phyloP scores from a whole-genome alignment of 2,888 invertebrate species.

The Flexamia atlantica region DNA sequence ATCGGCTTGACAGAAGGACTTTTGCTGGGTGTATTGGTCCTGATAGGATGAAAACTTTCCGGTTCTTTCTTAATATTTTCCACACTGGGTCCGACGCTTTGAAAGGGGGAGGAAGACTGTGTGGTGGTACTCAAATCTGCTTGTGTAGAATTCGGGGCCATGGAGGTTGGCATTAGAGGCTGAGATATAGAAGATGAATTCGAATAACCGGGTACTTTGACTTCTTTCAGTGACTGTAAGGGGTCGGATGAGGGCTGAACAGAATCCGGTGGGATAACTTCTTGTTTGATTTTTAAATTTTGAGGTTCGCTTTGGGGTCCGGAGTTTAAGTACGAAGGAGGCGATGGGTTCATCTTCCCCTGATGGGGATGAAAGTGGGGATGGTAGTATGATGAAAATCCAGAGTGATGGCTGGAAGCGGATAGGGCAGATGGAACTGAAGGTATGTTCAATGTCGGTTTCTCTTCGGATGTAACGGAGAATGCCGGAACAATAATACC shows the following conservation, averaged over 20 bases:
- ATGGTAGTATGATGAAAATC: slow-evolving; percentile 69
- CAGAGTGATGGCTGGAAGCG: slow-evolving; percentile 64
- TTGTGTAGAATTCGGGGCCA: slow-evolving; percentile 65
- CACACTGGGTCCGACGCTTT: slow-evolving; percentile 81
- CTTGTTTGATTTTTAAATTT: slow-evolving; percentile 85
- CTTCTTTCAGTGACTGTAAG: slow-evolving; percentile 87
- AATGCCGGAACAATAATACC: slow-evolving; percentile 69
- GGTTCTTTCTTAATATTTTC: slow-evolving; percentile 88
- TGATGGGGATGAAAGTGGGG: slow-evolving; percentile 69
- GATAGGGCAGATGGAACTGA: slow-evolving; percentile 64
- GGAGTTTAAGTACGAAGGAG: slow-evolving; percentile 66
- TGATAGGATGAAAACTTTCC: slow-evolving; percentile 74
- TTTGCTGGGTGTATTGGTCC: slow-evolving; percentile 72
- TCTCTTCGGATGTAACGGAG: slow-evolving; percentile 67
- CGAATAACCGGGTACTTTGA: slow-evolving; percentile 86
- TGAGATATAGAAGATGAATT: slow-evolving; percentile 73
- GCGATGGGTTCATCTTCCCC: slow-evolving; percentile 67
- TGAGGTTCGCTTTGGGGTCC: slow-evolving; percentile 80
- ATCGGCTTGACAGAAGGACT: slow-evolving; percentile 71
- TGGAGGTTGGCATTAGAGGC: slow-evolving; percentile 70
- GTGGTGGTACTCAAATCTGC: slow-evolving; percentile 75
- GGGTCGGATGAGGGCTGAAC: slow-evolving; percentile 78
- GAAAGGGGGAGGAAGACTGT: slow-evolving; percentile 75
- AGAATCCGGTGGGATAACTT: slow-evolving; percentile 74
- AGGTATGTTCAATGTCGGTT: slow-evolving; percentile 67